phyloP scores from a whole-genome alignment of 2,888 invertebrate species.

The Marronus borbonicus region DNA sequence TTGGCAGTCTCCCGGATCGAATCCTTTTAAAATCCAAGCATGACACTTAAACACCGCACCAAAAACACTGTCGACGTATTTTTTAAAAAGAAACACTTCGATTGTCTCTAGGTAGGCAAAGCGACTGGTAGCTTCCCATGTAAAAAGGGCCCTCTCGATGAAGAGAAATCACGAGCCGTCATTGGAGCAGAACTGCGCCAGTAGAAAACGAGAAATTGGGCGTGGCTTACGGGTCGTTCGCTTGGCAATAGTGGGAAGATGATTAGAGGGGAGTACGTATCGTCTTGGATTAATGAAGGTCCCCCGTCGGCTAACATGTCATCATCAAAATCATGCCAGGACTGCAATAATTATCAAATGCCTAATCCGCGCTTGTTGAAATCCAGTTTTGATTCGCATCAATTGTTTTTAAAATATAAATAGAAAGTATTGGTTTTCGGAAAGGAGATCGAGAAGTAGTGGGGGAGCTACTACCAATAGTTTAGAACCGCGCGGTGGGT shows the following conservation, averaged over 20 bases:
- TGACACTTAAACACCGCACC: constrained; percentile 36
- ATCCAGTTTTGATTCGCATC: constrained; percentile 6
- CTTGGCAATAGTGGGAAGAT: constrained; percentile 19
- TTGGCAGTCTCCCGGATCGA: background rate
- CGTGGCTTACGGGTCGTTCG: constrained; percentile 55
- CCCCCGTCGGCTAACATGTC: background rate
- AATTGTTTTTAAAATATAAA: constrained; percentile 42
- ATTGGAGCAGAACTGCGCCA: constrained; percentile 57
- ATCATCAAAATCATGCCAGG: constrained; percentile 13
- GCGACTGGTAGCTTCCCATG: constrained; percentile 60
- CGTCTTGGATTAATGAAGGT: background rate
- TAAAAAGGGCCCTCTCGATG: constrained; percentile 57
- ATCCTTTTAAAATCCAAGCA: constrained; percentile 42
- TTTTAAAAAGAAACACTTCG: constrained; percentile 55
- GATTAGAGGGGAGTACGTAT: constrained; percentile 38
- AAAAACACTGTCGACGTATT: constrained; percentile 47
- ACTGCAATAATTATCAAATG: constrained; percentile 26
- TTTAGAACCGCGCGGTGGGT: constrained; percentile 44
- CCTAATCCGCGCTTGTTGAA: constrained; percentile 21
- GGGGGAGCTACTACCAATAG: constrained; percentile 51
- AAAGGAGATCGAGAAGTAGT: constrained; percentile 33
- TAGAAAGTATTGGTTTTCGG: constrained; percentile 49
- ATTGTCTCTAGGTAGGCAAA: constrained; percentile 59
- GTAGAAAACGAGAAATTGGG: constrained; percentile 57
- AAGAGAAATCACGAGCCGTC: constrained; percentile 52